Conservation (phyloP, 2,888 invertebrate genomes). For the Aphidius colemani region DNA sequence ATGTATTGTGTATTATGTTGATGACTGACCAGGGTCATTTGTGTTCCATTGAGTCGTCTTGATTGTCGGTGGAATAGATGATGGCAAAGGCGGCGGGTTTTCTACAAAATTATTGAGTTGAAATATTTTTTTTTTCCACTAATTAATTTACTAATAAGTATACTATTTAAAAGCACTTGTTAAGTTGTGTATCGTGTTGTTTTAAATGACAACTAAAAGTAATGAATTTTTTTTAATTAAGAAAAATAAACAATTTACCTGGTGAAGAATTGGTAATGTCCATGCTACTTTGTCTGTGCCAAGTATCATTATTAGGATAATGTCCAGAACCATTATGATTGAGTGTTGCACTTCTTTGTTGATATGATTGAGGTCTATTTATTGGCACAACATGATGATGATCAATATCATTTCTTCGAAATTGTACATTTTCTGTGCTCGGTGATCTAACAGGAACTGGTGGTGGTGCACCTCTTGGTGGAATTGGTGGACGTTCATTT, state of each 20-base stretch:
- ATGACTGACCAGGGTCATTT: constrained; percentile 55
- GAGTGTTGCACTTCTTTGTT: constrained; percentile 43
- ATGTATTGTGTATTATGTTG: constrained; percentile 32
- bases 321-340: constrained; percentile 57
- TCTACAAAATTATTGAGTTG: constrained; percentile 58
- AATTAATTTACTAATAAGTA: neutral
- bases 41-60: constrained; percentile 53
- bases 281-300: constrained; percentile 51
- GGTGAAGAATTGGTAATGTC: constrained; percentile 48
- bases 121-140: constrained; percentile 30
- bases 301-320: constrained; percentile 47
- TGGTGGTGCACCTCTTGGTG: constrained; percentile 66
- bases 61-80: constrained; percentile 63
- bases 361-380: constrained; percentile 53
- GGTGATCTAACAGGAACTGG: constrained; percentile 62
- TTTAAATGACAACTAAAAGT: neutral
- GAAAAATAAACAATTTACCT: constrained; percentile 44
- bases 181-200: too few relatives aligned
- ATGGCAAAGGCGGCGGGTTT: constrained; percentile 67
- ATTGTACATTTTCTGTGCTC: constrained; percentile 55
- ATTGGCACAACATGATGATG: constrained; percentile 44
- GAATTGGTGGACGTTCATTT: constrained; percentile 65
- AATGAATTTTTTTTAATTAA: too few relatives aligned
- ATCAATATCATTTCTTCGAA: constrained; percentile 52
- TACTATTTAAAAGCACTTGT: too few relatives aligned